Evolutionary conservation across 2,888 invertebrate species (phyloP), one percentile per base, ranked within the genome.

Genomic region (Nycteola revayana): DNA sequence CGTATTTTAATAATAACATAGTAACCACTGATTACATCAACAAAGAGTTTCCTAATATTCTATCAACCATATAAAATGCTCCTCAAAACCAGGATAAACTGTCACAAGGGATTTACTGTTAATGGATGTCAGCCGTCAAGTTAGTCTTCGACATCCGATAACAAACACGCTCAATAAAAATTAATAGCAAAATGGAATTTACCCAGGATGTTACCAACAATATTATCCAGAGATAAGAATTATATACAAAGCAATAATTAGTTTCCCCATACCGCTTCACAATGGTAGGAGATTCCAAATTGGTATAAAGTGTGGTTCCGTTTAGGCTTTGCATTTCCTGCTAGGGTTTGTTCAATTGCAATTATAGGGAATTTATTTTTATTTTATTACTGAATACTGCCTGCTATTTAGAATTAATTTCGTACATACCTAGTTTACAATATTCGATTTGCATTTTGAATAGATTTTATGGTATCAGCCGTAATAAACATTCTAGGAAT

Each of bases 201-300:
- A 47, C 49, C 53, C 52, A 57, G 53, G 49, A 50, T 57, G 33
- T 37, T 42, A 53, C 28, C 32, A 42, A 41, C 41, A 29, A 41
- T 32, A 43, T 33, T 37, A 41, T 28, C 28, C 11, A 17, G 23
- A 44, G 48, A 52, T 52, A 53, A 51, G 40, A 46, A 24, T 47
- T 36, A 36, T 14, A 49, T 44, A 51, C 42, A 56, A 48, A 38
- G 30, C 45, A 47, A 5, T 5, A 14, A 30, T 46, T 39, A 52
- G 47, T 49, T 54, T 55, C 56, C 55, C 36, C 51, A 30, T 53
- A 32, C 23, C 35, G 24, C 25, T 9, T 22, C 41, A 67, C 61
- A 67, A 67, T 65, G 44, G 48, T 28, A 29, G 34, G 29, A 45
- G 44, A 46, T 60, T 49, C 63, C 60, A 53, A 59, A 47, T 61